These are phyloP conservation scores for Macrochelys suwanniensis DNA, from an alignment of 2,797 vertebrate genomes.

Conservation along the genomic window DNA sequence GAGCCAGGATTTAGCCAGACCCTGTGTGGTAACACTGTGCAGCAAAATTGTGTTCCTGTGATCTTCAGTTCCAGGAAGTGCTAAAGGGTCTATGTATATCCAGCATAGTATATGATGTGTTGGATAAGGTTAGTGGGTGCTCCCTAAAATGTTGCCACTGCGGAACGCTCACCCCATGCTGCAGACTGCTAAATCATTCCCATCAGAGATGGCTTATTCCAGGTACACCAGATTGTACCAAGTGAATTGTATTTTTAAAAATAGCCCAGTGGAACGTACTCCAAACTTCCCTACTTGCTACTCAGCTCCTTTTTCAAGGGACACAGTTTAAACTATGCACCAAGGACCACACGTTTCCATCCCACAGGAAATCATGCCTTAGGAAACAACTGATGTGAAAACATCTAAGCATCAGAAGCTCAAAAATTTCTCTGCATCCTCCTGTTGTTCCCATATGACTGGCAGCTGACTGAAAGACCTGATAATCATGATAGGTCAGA, in stretches of 20 bases:
- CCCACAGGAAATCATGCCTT: not conserved
- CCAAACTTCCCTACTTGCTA: conserved; percentile 12
- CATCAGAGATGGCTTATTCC: not conserved
- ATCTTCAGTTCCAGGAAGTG: not conserved
- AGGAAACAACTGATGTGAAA: not conserved
- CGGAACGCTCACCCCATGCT: not conserved
- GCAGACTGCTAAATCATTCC: not conserved
- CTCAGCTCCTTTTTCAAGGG: not conserved
- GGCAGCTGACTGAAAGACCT: not conserved
- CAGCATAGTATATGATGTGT: not conserved
- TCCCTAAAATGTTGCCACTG: not conserved
- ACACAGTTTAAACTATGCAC: not conserved
- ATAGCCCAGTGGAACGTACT: conserved; percentile 23
- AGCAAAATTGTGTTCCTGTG: not conserved
- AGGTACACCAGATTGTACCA: conserved; percentile 51
- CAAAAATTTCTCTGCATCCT: not conserved
- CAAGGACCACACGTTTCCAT: not conserved
- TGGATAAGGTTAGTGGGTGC: not conserved
- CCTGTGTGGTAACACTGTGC: not conserved
- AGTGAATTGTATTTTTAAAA: not conserved
- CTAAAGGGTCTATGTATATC: not conserved
- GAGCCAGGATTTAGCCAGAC: not conserved
- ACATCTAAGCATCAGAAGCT: not conserved
- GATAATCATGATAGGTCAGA: not conserved
- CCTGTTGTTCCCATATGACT: not conserved